phyloP scores from a whole-genome alignment of 2,113 vertebrate genomes.

The Mesembrinibis cayennensis region DNA sequence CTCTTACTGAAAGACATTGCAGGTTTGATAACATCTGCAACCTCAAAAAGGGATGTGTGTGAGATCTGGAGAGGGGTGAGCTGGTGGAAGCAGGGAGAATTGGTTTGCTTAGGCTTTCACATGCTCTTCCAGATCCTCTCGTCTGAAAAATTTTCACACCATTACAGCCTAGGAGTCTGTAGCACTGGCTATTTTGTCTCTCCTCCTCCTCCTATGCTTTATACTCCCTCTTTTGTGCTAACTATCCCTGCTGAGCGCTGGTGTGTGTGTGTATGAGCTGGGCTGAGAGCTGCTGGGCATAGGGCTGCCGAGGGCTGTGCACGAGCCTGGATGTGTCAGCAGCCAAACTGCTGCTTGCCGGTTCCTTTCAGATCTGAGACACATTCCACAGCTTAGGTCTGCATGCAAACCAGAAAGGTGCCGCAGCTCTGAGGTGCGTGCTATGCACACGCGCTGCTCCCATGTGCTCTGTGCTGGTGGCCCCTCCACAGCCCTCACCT shows the following conservation, averaged over 20 bases:
- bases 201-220: neutral
- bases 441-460: rapidly evolving
- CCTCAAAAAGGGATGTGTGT: neutral
- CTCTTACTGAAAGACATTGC: neutral
- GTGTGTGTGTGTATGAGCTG: neutral
- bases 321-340: neutral
- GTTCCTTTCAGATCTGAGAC: rapidly evolving
- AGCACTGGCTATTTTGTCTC: neutral
- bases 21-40: neutral
- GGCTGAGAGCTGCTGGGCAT: neutral
- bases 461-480: neutral
- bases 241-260: neutral
- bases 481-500: neutral
- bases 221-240: neutral
- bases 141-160: neutral
- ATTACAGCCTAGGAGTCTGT: neutral
- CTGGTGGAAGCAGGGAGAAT: neutral
- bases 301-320: neutral
- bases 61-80: neutral
- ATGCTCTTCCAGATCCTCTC: neutral
- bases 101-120: neutral
- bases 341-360: neutral
- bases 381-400: neutral
- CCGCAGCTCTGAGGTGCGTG: too few relatives aligned
- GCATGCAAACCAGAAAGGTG: neutral